A percentile compares a stretch with the other conserved stretches of the same genome.
These are phyloP conservation scores for Drosophila picticornis DNA, from an alignment of 2,888 invertebrate species.

Conservation along the genomic window DNA sequence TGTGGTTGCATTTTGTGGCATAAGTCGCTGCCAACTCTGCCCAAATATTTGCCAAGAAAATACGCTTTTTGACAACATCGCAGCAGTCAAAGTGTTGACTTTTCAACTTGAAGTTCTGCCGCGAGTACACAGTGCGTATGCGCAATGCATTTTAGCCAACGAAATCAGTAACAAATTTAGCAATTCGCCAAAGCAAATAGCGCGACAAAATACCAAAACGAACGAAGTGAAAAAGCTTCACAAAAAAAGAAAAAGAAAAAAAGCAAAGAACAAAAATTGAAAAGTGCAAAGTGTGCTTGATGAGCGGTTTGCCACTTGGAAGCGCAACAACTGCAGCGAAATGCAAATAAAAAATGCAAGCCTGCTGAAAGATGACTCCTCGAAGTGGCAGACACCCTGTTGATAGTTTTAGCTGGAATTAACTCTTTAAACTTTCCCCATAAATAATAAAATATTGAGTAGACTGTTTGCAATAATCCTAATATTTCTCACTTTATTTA, in stretches of 20 bases:
- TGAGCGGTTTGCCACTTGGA: slow-evolving; percentile 58
- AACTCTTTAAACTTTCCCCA: not conserved
- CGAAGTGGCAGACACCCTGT: not conserved
- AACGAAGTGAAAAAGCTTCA: not conserved
- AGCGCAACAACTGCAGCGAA: not conserved
- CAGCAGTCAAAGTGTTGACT: slow-evolving; percentile 40
- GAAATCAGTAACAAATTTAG: slow-evolving; percentile 50
- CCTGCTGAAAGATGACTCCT: not conserved
- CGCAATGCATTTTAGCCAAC: slow-evolving; percentile 58
- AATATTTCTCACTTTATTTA: not conserved
- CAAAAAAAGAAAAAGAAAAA: not conserved
- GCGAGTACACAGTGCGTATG: slow-evolving; percentile 54
- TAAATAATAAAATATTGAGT: not conserved
- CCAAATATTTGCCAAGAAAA: slow-evolving; percentile 72
- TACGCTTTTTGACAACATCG: slow-evolving; percentile 34
- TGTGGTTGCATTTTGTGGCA: slow-evolving; percentile 30
- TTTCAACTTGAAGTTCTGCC: slow-evolving; percentile 41
- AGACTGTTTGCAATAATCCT: not conserved
- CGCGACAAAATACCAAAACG: slow-evolving; percentile 25
- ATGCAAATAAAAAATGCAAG: slow-evolving; percentile 1
- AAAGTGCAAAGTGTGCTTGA: slow-evolving; percentile 52
- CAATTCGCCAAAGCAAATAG: slow-evolving; percentile 31
- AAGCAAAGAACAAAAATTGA: slow-evolving; percentile 15
- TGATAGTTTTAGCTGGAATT: not conserved
- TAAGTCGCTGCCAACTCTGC: slow-evolving; percentile 23